Percentiles rank a stretch among this genome's conserved stretches.
Evolutionary conservation across 2,113 vertebrate genomes (phyloP).

Genomic region (Hippocampus barbouri): DNA sequence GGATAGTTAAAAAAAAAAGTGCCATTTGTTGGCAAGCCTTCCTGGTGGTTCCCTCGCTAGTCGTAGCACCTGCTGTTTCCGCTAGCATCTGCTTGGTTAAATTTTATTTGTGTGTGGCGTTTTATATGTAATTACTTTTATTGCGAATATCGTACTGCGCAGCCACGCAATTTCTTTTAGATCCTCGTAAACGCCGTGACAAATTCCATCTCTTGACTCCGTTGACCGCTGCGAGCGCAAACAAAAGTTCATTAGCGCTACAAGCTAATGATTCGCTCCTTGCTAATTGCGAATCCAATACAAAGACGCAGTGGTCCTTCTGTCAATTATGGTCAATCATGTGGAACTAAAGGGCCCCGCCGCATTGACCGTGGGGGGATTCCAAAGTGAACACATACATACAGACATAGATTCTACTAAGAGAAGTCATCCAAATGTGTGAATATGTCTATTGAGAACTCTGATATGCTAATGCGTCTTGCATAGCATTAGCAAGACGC

Average conservation of each 20-base stretch:
- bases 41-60: too few species aligned
- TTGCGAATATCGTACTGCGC: too few species aligned
- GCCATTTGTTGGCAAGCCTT: too few species aligned
- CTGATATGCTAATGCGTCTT: too few species aligned
- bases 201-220: not conserved
- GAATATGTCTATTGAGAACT: constrained; percentile 27
- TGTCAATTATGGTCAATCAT: constrained; percentile 51
- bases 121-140: too few species aligned
- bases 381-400: constrained; percentile 10
- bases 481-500: constrained; percentile 50
- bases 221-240: constrained; percentile 10
- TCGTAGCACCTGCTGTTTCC: too few species aligned
- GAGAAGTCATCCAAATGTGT: constrained; percentile 1
- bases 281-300: constrained; percentile 65
- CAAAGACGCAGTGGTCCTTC: constrained; percentile 18
- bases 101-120: too few species aligned
- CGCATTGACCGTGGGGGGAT: constrained; percentile 8
- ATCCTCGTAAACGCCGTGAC: not conserved
- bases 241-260: constrained; percentile 56
- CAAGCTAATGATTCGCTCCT: constrained; percentile 56
- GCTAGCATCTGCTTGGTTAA: too few species aligned
- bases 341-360: constrained; percentile 15
- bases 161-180: too few species aligned
- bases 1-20: too few species aligned
- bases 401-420: not conserved